These are phyloP conservation scores for Platysteira castanea DNA, from an alignment of 2,113 vertebrate genomes.

Conservation along the genomic window DNA sequence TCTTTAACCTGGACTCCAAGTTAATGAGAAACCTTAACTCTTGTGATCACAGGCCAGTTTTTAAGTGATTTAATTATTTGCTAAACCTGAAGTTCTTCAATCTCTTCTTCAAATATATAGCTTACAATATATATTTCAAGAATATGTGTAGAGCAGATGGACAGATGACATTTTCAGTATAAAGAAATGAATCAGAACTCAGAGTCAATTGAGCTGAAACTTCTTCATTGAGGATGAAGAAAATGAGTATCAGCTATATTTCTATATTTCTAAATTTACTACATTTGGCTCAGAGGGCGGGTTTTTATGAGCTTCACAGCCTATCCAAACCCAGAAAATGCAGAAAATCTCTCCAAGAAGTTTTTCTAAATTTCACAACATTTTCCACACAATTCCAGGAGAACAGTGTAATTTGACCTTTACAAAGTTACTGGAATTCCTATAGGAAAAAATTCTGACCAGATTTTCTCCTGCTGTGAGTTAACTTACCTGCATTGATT, in stretches of 20 bases:
- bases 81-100: background rate
- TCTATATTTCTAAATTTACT: slow-evolving; percentile 7
- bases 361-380: background rate
- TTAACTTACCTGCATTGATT: background rate
- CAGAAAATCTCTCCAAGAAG: background rate
- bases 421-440: background rate
- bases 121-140: background rate
- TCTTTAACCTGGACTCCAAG: background rate
- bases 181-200: background rate
- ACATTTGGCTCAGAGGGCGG: background rate
- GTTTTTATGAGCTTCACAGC: background rate
- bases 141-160: background rate
- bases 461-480: background rate
- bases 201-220: background rate
- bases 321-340: slow-evolving; percentile 17
- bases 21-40: background rate
- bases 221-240: background rate
- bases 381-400: background rate
- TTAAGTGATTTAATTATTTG: background rate
- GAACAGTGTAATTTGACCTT: background rate
- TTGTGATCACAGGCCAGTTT: background rate
- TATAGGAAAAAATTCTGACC: background rate
- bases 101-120: background rate
- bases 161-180: background rate
- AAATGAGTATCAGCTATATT: background rate